Evolutionary conservation across 2,113 vertebrate genomes (phyloP).

Genomic region (Ameiurus melas): DNA sequence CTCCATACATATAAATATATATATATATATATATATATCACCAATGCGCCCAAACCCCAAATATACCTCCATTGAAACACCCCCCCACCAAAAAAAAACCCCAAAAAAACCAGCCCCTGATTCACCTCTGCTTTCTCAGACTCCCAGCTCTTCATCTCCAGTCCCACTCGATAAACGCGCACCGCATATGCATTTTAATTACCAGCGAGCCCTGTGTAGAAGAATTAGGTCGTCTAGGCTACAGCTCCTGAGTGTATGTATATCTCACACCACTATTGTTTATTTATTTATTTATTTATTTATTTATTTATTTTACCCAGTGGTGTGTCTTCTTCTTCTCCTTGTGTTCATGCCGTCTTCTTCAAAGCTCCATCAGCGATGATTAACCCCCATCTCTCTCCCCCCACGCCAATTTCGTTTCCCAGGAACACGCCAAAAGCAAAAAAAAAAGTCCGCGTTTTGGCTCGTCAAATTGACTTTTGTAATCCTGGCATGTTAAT

Average conservation of each 20-base stretch:
- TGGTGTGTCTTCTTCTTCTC: neutral
- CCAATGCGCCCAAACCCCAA: neutral
- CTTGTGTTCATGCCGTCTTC: neutral
- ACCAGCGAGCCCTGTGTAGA: neutral
- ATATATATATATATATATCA: too few relatives aligned
- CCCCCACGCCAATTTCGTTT: neutral
- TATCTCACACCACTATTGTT: neutral
- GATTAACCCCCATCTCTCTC: too few relatives aligned
- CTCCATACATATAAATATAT: too few relatives aligned
- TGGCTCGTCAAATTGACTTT: neutral
- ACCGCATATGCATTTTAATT: slow-evolving; percentile 5
- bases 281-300: neutral
- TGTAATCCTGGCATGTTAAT: neutral
- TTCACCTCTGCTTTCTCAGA: neutral
- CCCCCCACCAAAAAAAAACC: neutral
- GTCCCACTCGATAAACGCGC: neutral
- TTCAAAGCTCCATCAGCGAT: neutral
- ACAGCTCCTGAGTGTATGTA: neutral
- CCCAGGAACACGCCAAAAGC: neutral
- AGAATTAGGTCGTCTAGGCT: neutral
- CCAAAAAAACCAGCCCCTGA: neutral
- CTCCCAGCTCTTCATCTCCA: neutral
- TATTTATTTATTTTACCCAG: neutral
- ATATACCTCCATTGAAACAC: too few relatives aligned
- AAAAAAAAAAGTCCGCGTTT: neutral